Conservation (phyloP, 53 echinoderm and acorn worm species). For the Henricia sp. region DNA sequence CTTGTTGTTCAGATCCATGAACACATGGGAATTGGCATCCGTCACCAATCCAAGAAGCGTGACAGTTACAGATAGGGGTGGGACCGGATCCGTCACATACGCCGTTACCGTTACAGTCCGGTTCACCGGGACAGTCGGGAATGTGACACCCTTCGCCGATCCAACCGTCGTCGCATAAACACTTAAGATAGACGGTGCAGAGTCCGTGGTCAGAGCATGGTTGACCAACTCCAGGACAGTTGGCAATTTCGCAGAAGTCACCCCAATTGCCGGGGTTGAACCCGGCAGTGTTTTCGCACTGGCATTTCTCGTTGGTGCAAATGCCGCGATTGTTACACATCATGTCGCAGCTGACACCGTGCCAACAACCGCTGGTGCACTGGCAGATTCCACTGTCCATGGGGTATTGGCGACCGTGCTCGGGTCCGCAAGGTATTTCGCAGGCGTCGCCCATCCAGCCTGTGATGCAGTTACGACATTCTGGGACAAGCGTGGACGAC, state of each 20-base stretch:
- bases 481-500: conserved; percentile 47
- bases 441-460: conserved; percentile 96
- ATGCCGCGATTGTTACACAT: conserved; percentile 69
- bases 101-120: conserved; percentile 80
- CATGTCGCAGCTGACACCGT: conserved; percentile 76
- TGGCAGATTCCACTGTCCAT: conserved; percentile 80
- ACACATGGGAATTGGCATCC: conserved; percentile 76
- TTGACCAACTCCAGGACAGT: conserved; percentile 74
- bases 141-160: conserved; percentile 75
- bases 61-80: conserved; percentile 72
- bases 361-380: conserved; percentile 89
- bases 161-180: conserved; percentile 78
- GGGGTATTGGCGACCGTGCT: conserved; percentile 80
- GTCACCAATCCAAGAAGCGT: conserved; percentile 69
- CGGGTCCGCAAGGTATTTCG: conserved; percentile 85
- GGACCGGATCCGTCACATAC: conserved; percentile 72
- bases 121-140: conserved; percentile 83
- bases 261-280: conserved; percentile 80
- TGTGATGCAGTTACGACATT: conserved; percentile 70
- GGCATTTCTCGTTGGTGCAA: conserved; percentile 66
- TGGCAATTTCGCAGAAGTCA: conserved; percentile 66
- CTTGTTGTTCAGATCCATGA: conserved; percentile 67
- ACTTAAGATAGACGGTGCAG: conserved; percentile 64
- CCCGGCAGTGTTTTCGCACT: conserved; percentile 54
- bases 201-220: conserved; percentile 84